phyloP scores from a whole-genome alignment of 2,797 vertebrate species.

The Halcyon smyrnensis region DNA sequence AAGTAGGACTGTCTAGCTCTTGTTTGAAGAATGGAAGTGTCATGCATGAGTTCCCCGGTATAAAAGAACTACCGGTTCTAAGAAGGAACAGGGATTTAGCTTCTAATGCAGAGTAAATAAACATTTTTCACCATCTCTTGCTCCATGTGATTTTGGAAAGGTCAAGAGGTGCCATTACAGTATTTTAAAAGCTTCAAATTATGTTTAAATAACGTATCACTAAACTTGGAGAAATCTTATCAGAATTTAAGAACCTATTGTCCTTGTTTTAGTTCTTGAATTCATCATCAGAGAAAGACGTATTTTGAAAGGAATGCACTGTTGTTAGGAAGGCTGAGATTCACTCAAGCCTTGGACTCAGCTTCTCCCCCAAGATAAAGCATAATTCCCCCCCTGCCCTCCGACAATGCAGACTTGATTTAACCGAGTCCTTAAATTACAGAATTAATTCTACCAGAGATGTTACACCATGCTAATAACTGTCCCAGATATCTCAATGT shows the following conservation, averaged over 20 bases:
- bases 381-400: background rate
- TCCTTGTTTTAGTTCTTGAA: constrained; percentile 70
- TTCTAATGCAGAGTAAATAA: constrained; percentile 82
- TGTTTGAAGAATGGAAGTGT: constrained; percentile 80
- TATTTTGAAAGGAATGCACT: constrained; percentile 63
- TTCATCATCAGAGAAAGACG: constrained; percentile 55
- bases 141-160: constrained; percentile 80
- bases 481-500: background rate
- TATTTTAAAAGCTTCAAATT: constrained; percentile 84
- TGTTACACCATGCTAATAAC: background rate
- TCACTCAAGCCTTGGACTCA: background rate
- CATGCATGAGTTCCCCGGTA: constrained; percentile 79
- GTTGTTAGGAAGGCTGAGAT: constrained; percentile 38
- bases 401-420: background rate
- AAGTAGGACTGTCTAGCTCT: constrained; percentile 83
- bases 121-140: constrained; percentile 81
- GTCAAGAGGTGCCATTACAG: constrained; percentile 83
- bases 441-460: background rate
- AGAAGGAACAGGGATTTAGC: constrained; percentile 76
- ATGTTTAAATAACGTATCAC: constrained; percentile 79
- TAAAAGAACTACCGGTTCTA: constrained; percentile 80
- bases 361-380: background rate
- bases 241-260: constrained; percentile 77
- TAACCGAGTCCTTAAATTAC: background rate
- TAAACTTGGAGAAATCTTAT: constrained; percentile 77